Evolutionary conservation across 2,888 invertebrate genomes (phyloP).

Genomic region (Aplocera efformata): DNA sequence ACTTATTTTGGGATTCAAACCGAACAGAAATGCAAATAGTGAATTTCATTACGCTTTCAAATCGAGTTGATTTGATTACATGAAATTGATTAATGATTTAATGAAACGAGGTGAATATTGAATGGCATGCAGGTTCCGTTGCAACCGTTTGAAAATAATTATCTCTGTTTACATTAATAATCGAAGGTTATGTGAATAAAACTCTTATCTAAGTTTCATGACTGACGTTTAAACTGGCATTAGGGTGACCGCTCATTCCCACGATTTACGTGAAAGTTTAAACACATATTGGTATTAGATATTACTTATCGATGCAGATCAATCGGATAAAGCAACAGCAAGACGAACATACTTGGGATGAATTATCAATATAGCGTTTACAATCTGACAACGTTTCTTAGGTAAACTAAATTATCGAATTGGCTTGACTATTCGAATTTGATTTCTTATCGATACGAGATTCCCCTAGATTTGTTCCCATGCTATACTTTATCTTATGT

Average conservation of each 20-base stretch:
- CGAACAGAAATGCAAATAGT: not conserved
- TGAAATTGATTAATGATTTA: constrained; percentile 8
- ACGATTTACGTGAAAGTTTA: constrained; percentile 14
- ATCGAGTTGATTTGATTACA: not conserved
- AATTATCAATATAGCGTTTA: no score
- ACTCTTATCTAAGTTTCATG: constrained; percentile 32
- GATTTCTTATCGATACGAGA: constrained; percentile 49
- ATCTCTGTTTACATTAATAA: constrained; percentile 24
- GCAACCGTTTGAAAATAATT: constrained; percentile 18
- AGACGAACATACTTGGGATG: no score
- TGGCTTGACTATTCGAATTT: constrained; percentile 48
- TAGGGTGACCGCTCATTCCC: constrained; percentile 16
- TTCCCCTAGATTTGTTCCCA: constrained; percentile 45
- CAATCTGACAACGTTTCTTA: no score
- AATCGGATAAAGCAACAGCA: no score
- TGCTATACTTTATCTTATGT: constrained; percentile 46
- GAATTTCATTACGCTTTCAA: no score
- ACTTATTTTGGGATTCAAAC: not conserved
- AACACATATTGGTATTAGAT: not conserved
- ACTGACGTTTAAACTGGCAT: constrained; percentile 8
- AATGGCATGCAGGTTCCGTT: constrained; percentile 7
- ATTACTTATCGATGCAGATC: constrained; percentile 29
- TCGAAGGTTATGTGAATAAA: constrained; percentile 24
- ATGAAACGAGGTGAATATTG: constrained; percentile 14
- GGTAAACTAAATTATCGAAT: no score